phyloP scores from a whole-genome alignment of 1,140 invertebrate species.

The Nautilus pompilius region DNA sequence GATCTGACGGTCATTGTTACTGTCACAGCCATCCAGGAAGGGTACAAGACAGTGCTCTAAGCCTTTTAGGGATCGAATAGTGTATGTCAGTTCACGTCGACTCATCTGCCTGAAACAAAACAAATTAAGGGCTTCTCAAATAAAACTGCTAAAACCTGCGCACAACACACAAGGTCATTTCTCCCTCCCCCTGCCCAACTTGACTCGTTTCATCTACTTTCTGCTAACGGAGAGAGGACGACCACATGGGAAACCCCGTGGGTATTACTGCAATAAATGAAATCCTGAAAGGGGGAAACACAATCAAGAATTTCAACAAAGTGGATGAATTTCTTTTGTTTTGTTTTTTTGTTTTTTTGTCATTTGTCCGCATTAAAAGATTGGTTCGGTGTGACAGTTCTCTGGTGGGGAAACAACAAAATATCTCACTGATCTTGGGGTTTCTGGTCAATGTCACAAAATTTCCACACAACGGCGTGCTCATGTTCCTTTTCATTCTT shows the following conservation, averaged over 20 bases:
- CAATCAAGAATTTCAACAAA: neutral
- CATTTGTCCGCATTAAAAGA: no score
- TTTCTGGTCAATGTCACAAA: conserved; percentile 42
- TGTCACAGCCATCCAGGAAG: conserved; percentile 40
- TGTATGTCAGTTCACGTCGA: conserved; percentile 33
- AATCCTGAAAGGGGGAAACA: neutral
- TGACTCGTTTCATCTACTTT: no score
- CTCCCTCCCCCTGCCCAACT: no score
- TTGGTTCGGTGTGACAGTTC: neutral
- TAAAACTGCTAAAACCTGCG: neutral
- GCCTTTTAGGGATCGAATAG: conserved; percentile 32
- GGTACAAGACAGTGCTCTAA: conserved; percentile 44
- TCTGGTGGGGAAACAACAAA: neutral
- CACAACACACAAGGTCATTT: neutral
- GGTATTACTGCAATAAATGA: neutral
- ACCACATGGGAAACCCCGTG: no score
- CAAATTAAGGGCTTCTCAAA: neutral
- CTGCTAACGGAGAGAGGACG: no score
- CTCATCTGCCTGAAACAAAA: conserved; percentile 26
- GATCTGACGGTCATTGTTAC: conserved; percentile 30
- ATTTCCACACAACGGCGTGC: conserved; percentile 45
- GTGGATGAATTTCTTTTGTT: neutral
- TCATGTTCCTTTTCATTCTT: conserved; percentile 27
- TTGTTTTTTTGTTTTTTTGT: neutral
- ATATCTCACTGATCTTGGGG: conserved; percentile 35